A percentile compares a stretch with the other conserved stretches of the same genome.
phyloP scores from a whole-genome alignment of 2,888 invertebrate species.

The Eulithis prunata region DNA sequence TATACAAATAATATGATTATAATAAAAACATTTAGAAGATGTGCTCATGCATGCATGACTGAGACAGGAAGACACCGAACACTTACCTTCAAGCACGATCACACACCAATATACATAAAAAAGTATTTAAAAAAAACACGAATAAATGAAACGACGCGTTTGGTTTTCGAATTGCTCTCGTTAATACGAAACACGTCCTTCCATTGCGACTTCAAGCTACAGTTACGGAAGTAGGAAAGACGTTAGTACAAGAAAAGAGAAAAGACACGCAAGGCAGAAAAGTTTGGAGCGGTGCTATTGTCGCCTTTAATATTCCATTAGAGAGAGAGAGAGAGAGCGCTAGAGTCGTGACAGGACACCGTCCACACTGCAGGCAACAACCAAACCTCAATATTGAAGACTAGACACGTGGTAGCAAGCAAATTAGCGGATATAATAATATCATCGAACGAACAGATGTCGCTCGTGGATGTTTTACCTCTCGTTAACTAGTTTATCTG shows the following conservation, averaged over 20 bases:
- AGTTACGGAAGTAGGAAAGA: conserved; percentile 64
- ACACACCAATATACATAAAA: conserved; percentile 56
- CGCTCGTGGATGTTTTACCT: conserved; percentile 88
- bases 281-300: conserved; percentile 77
- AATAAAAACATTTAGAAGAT: conserved; percentile 56
- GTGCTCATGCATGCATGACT: conserved; percentile 75
- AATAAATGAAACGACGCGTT: conserved; percentile 74
- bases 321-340: conserved; percentile 46
- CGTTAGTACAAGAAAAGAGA: conserved; percentile 69
- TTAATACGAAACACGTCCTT: conserved; percentile 66
- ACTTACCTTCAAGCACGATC: conserved; percentile 73
- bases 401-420: conserved; percentile 82
- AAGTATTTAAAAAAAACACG: conserved; percentile 57
- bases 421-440: conserved; percentile 80
- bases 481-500: conserved; percentile 99
- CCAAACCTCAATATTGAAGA: conserved; percentile 77
- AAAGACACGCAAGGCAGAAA: conserved; percentile 79
- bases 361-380: conserved; percentile 79
- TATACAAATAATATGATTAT: conserved; percentile 56
- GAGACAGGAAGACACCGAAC: conserved; percentile 72
- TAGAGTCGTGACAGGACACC: conserved; percentile 64
- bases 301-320: conserved; percentile 75
- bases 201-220: conserved; percentile 76
- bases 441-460: conserved; percentile 70
- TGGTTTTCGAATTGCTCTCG: conserved; percentile 41